Percentiles rank a stretch among this genome's conserved stretches.
Conservation (phyloP, 2,113 vertebrate genomes). For the Condylura cristata region DNA sequence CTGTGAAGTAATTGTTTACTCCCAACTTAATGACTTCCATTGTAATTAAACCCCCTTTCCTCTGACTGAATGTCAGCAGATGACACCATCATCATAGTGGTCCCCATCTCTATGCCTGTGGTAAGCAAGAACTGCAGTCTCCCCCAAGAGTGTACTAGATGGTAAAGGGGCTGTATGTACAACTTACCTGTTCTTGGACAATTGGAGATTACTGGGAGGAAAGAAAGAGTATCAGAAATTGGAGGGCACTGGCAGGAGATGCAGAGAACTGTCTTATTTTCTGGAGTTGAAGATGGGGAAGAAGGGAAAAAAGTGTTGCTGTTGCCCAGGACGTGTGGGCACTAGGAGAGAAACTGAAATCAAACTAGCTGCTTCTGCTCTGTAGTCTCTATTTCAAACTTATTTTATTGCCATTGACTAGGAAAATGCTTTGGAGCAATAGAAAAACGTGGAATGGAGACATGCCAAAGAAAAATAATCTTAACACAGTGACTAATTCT, state of each 20-base stretch:
- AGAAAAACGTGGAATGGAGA: conserved; percentile 19
- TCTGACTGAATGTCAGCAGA: conserved; percentile 38
- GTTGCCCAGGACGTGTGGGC: background rate
- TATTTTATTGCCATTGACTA: conserved; percentile 35
- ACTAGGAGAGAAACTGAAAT: background rate
- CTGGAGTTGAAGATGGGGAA: background rate
- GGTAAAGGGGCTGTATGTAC: background rate
- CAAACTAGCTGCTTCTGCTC: background rate
- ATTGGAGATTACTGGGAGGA: background rate
- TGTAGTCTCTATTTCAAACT: background rate
- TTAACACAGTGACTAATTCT: conserved; percentile 62
- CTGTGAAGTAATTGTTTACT: conserved; percentile 38
- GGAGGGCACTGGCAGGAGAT: no score
- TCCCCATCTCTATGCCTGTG: background rate
- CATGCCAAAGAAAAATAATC: conserved; percentile 12
- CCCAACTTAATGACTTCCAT: conserved; percentile 10
- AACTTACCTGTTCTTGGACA: background rate
- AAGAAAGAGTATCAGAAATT: background rate
- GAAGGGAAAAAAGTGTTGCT: background rate
- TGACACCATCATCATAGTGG: background rate
- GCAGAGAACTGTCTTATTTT: background rate
- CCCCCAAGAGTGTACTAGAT: background rate
- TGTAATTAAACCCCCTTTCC: conserved; percentile 35
- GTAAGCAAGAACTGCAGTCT: background rate
- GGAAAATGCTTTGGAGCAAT: conserved; percentile 41